Evolutionary conservation across 2,888 invertebrate species (phyloP), one percentile per base, ranked within the genome.

Genomic region (Ceramica pisi): DNA sequence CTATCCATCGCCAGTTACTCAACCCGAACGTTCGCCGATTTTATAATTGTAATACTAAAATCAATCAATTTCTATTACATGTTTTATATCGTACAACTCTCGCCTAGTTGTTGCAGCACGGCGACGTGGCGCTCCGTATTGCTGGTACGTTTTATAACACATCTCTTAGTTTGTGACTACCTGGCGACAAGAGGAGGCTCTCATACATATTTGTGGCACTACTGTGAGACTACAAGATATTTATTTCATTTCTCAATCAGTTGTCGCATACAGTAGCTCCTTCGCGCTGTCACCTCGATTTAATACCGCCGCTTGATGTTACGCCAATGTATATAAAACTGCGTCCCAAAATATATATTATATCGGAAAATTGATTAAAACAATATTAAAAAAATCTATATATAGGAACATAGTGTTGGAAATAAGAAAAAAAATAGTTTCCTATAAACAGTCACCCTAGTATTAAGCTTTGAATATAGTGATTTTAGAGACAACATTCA

Each of bases 331-430:
- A 81, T 78, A 83, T 74, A 83, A 80, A 86, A 82, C 84, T 74
- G 78, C 80, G 80, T 85, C 83, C 84, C 85, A 87, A 88, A 88
- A 88, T 85, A 87, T 82, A 84, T 86, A 89, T 85, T 81, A 82
- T 86, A 89, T 85, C 80, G 81, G 85, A 80, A 84, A 85, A 84
- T 74, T 83, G 81, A 83, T 86, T 83, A 81, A 83, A 88, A 88
- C 69, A 68, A 82, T 73, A 85, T 60, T 68, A 77, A 82, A 86
- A 89, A 86, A 84, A 83, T 81, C 82, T 84, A 83, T 86, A 84
- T 79, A 83, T 87, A 90, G 90, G 89, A 91, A 91, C 90, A 89
- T 85, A 82, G 75, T 77, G 76, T 82, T 81, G 85, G 81, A 86
- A 85, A 85, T 78, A 73, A 71, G 71, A 86, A 81, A 84, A 38